Percentiles rank a stretch among this genome's conserved stretches.
Conservation (phyloP, 2,797 vertebrate genomes). For the Melanotaenia nigrans region DNA sequence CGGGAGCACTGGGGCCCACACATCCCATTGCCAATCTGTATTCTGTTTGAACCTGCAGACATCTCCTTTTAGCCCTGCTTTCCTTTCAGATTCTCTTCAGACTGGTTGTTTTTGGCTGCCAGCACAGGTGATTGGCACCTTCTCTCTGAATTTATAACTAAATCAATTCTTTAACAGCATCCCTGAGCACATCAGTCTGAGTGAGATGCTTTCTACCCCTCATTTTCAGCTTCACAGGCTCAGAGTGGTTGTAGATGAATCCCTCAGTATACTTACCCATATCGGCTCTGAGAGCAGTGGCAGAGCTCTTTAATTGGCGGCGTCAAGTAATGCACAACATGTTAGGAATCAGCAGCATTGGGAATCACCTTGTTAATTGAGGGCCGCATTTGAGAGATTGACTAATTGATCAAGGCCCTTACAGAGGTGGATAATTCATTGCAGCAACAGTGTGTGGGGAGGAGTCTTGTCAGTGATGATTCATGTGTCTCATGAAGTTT, state of each 20-base stretch:
- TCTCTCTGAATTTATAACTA: constrained; percentile 79
- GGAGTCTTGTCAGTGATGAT: constrained; percentile 79
- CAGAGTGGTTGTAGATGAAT: constrained; percentile 67
- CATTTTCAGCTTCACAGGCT: constrained; percentile 70
- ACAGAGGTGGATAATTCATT: constrained; percentile 75
- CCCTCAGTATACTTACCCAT: constrained; percentile 59
- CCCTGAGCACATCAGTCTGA: constrained; percentile 74
- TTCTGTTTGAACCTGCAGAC: constrained; percentile 77
- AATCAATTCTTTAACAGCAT: constrained; percentile 83
- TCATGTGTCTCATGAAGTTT: constrained; percentile 73
- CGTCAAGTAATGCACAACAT: constrained; percentile 69
- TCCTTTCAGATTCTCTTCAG: constrained; percentile 71
- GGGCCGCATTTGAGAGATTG: constrained; percentile 79
- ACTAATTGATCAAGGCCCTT: constrained; percentile 83
- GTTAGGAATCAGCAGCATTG: constrained; percentile 63
- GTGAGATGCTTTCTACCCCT: constrained; percentile 65
- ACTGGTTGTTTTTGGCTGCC: constrained; percentile 72
- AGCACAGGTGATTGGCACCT: constrained; percentile 78
- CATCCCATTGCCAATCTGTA: constrained; percentile 80
- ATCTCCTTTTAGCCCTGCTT: constrained; percentile 74
- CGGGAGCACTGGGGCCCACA: constrained; percentile 63
- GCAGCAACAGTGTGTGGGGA: constrained; percentile 60
- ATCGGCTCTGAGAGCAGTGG: constrained; percentile 51
- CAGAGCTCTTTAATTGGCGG: constrained; percentile 72
- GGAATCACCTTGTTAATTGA: constrained; percentile 80